Evolutionary conservation across 2,113 vertebrate species (phyloP), one percentile per base, ranked within the genome.

Genomic region (Nannobrachium achirus): DNA sequence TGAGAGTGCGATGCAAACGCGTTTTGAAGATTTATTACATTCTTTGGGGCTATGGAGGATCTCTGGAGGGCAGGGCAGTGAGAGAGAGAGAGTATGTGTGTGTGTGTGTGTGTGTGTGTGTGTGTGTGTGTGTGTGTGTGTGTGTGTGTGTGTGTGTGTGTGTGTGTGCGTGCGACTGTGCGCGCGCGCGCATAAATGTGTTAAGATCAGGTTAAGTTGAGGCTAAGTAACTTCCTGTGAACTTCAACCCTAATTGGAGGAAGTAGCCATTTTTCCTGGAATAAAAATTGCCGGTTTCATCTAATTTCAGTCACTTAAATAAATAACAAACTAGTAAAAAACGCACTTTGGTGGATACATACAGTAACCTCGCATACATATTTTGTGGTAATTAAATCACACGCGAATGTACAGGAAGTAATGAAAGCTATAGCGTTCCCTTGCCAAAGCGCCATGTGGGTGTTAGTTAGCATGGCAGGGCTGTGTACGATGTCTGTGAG

Each of bases 161-260:
- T 25, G 48, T 25, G 15, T 7, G 33, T 19, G n/a, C 50, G 48
- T 51, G n/a, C 13, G 25, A 4, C 14, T 18, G 48, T 40, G 33
- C 33, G 10, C 14, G 60, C 45, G 18, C 65, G 38, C 70, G 71
- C 7, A 49, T 19, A 25, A 16, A 55, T 68, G 58, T 73, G 72
- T 82, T 73, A 73, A 68, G 18, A 62, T 78, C 41, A 38, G 67
- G 73, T 80, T 76, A 85, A 71, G 67, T 19, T 48, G 61, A 79
- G 69, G 71, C 62, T 64, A 78, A 78, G 68, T 75, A 65, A 46
- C 68, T 73, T 77, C 42, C 25, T 18, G 41, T 50, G 20, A 77
- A 56, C 69, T 56, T 68, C 59, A n/a, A 79, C 64, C 46, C 45
- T 3, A 11, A 14, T 2, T 45, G 57, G 25, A 68, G 19, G 2